Percentiles rank a stretch among this genome's conserved stretches.
Evolutionary conservation across 1,140 invertebrate species (phyloP).

Genomic region (Drosophila pallidifrons): DNA sequence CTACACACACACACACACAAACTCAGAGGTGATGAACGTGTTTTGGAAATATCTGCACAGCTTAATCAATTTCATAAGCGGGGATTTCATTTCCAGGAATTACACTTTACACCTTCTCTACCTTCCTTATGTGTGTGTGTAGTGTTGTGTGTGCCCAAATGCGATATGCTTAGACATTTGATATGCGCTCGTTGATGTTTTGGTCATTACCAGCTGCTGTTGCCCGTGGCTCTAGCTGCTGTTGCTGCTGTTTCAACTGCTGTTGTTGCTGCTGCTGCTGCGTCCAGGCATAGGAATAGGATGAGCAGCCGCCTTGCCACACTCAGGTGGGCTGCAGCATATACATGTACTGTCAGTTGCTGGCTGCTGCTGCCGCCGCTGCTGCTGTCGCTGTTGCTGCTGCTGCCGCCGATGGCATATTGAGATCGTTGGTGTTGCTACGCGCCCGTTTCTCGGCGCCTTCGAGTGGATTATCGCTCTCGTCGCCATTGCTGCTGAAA

Average conservation of each 20-base stretch:
- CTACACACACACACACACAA: slow-evolving; percentile 14
- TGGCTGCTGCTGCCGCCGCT: slow-evolving; percentile 42
- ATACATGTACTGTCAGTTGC: slow-evolving; percentile 83
- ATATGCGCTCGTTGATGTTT: slow-evolving; percentile 78
- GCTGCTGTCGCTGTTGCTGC: slow-evolving; percentile 46
- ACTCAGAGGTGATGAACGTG: not conserved
- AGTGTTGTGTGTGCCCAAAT: slow-evolving; percentile 76
- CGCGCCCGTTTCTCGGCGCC: slow-evolving; percentile 59
- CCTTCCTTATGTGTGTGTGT: slow-evolving; percentile 37
- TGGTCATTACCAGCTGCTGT: slow-evolving; percentile 43
- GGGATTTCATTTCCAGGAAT: no score
- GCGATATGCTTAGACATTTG: slow-evolving; percentile 83
- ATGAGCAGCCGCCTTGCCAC: slow-evolving; percentile 14
- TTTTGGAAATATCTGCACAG: no score
- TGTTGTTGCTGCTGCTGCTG: slow-evolving; percentile 5
- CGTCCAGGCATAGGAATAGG: slow-evolving; percentile 32
- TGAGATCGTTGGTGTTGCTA: slow-evolving; percentile 35
- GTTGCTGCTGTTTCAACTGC: slow-evolving; percentile 5
- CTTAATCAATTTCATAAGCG: no score
- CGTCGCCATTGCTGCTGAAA: slow-evolving; percentile 79
- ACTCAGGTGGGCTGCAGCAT: slow-evolving; percentile 77
- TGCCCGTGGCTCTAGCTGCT: slow-evolving; percentile 4
- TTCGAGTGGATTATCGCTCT: slow-evolving; percentile 72
- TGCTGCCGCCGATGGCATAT: slow-evolving; percentile 16
- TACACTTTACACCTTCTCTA: not conserved